Evolutionary conservation across 2,888 invertebrate genomes (phyloP).

Genomic region (Acleris holmiana): DNA sequence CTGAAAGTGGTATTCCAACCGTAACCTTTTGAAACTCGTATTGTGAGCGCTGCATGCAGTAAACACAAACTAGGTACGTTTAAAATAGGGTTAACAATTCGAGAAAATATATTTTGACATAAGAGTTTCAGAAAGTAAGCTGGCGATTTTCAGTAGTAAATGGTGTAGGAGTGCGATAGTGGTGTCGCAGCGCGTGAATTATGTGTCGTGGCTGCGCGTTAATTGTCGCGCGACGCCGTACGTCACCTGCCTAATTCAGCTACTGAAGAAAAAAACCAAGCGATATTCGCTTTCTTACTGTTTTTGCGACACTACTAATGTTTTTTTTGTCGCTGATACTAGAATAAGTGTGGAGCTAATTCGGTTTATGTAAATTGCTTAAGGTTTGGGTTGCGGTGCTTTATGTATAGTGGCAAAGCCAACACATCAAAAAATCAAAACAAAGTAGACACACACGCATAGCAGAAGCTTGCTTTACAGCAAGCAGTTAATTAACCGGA

Average conservation of each 20-base stretch:
- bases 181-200: conserved; percentile 60
- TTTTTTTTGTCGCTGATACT: not conserved
- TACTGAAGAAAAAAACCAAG: conserved; percentile 22
- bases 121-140: not conserved
- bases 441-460: too few relatives aligned
- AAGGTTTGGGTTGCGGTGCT: too few relatives aligned
- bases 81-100: conserved; percentile 40
- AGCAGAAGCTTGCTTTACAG: too few relatives aligned
- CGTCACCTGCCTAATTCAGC: conserved; percentile 23
- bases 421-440: too few relatives aligned
- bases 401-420: too few relatives aligned
- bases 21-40: too few relatives aligned
- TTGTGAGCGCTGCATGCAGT: too few relatives aligned
- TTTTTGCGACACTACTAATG: not conserved
- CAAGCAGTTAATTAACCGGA: too few relatives aligned
- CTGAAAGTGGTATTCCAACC: conserved; percentile 56
- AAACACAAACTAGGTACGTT: conserved; percentile 29
- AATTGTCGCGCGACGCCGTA: conserved; percentile 60
- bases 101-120: not conserved
- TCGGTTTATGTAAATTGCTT: too few relatives aligned
- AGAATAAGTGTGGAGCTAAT: not conserved
- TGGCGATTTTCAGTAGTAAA: not conserved
- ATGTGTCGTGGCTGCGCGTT: conserved; percentile 62
- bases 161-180: conserved; percentile 27
- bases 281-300: not conserved